phyloP scores from a whole-genome alignment of 2,113 vertebrate genomes.

The Fregata magnificens region DNA sequence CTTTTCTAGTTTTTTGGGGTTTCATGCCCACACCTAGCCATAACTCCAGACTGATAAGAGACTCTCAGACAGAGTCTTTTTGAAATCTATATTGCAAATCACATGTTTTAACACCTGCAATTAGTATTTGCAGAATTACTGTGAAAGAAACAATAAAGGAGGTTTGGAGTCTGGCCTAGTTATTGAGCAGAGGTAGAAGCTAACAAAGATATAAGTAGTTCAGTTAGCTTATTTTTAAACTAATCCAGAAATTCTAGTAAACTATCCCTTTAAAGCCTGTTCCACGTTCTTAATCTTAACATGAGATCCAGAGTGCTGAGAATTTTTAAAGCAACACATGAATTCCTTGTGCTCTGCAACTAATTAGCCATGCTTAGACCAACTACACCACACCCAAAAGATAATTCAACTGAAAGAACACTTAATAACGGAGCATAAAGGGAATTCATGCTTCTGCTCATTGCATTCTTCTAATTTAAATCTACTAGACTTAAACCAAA shows the following conservation, averaged over 20 bases:
- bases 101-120: not conserved
- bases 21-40: not conserved
- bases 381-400: not conserved
- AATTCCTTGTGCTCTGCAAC: not conserved
- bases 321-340: not conserved
- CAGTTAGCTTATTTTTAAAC: not conserved
- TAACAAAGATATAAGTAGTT: not conserved
- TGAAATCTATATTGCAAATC: not conserved
- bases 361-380: not conserved
- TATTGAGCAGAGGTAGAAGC: not conserved
- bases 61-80: not conserved
- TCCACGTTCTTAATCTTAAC: not conserved
- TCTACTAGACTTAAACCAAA: not conserved
- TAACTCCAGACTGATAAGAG: not conserved
- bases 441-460: not conserved
- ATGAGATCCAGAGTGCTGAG: not conserved
- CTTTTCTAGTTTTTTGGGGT: not conserved
- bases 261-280: not conserved
- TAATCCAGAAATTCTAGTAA: not conserved
- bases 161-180: not conserved
- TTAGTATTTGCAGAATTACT: not conserved
- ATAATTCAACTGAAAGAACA: not conserved
- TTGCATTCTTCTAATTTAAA: not conserved
- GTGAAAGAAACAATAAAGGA: not conserved
- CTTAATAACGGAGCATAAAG: not conserved